Percentiles rank a stretch among this genome's conserved stretches.
Conservation (phyloP, 2,888 invertebrate genomes). For the Cinara cedri region DNA sequence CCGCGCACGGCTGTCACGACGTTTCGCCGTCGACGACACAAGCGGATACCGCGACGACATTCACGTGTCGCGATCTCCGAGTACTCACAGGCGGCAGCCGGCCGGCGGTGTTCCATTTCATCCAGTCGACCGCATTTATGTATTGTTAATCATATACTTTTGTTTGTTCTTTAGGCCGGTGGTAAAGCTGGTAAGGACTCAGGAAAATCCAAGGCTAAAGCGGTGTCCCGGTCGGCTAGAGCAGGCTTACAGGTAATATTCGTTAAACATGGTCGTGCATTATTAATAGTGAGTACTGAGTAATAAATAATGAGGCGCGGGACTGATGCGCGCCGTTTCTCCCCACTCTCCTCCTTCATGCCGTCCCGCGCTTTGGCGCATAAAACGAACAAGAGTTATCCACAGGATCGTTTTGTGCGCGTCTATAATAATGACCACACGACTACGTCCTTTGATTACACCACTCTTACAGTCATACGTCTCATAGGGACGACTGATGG, state of each 20-base stretch:
- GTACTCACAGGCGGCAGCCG: no score
- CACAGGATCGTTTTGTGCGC: slow-evolving; percentile 30
- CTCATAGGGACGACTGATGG: no score
- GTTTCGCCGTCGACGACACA: no score
- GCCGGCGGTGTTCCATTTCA: no score
- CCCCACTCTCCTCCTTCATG: neutral
- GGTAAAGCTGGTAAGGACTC: slow-evolving; percentile 99
- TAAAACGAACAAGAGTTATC: slow-evolving; percentile 26
- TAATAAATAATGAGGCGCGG: neutral
- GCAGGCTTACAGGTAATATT: slow-evolving; percentile 94
- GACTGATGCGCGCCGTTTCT: neutral
- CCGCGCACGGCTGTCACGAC: neutral
- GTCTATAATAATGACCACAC: neutral
- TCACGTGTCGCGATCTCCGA: no score
- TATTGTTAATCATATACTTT: slow-evolving; percentile 60
- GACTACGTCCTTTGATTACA: neutral
- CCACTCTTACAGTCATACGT: no score
- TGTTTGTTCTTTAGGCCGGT: slow-evolving; percentile 84
- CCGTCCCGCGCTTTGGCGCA: neutral
- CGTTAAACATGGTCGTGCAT: no score
- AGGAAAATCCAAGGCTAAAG: slow-evolving; percentile 99
- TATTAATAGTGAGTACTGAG: neutral
- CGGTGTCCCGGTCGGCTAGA: slow-evolving; percentile 97
- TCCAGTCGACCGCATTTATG: neutral
- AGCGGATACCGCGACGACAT: no score